phyloP scores from a whole-genome alignment of 2,888 invertebrate species.

The Caradrina clavipalpis region DNA sequence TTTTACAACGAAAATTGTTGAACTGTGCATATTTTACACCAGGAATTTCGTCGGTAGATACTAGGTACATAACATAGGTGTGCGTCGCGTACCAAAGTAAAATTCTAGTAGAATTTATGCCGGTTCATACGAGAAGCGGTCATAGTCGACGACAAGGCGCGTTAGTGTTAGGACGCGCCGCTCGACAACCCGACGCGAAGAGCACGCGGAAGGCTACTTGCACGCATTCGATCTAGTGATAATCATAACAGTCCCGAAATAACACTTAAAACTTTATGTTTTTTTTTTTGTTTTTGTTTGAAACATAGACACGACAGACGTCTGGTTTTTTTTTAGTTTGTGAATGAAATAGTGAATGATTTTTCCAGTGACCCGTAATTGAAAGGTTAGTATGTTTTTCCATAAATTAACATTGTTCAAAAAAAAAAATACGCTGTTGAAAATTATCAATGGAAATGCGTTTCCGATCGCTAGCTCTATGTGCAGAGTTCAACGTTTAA shows the following conservation, averaged over 20 bases:
- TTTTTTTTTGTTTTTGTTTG: conserved; percentile 38
- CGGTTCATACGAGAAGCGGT: conserved; percentile 68
- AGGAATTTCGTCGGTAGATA: conserved; percentile 56
- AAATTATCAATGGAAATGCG: conserved; percentile 62
- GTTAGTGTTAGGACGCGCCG: conserved; percentile 79
- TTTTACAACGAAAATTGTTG: conserved; percentile 25
- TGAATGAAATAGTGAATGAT: conserved; percentile 79
- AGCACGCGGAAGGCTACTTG: conserved; percentile 76
- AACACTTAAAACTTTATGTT: conserved; percentile 47
- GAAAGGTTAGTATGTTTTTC: conserved; percentile 79
- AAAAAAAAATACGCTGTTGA: conserved; percentile 45
- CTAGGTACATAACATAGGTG: conserved; percentile 61
- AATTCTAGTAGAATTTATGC: conserved; percentile 74
- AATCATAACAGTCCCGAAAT: conserved; percentile 57
- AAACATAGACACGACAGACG: conserved; percentile 39
- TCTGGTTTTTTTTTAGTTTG: conserved; percentile 62
- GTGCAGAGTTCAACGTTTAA: conserved; percentile 59
- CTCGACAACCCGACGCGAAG: conserved; percentile 67
- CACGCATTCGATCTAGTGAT: conserved; percentile 67
- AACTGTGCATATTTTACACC: conserved; percentile 55
- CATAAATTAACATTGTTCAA: conserved; percentile 62
- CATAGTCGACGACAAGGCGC: conserved; percentile 83
- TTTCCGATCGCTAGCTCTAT: conserved; percentile 45
- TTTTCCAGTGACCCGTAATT: conserved; percentile 76
- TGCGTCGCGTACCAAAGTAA: conserved; percentile 69